A percentile compares a stretch with the other conserved stretches of the same genome.
Evolutionary conservation across 2,888 invertebrate genomes (phyloP).

Genomic region (Lithosia quadra): DNA sequence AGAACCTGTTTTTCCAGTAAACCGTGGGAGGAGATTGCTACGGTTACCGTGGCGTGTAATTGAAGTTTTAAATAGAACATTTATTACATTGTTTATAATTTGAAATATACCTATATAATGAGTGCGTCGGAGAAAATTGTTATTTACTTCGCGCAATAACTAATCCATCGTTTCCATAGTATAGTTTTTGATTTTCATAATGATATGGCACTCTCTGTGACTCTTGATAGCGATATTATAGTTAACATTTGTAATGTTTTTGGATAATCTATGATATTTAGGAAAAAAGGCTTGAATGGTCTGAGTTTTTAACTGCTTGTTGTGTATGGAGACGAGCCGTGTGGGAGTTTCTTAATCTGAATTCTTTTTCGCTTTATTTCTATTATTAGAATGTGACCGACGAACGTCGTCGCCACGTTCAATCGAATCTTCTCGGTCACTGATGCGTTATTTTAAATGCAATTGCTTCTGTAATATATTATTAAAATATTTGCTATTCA

Average conservation of each 20-base stretch:
- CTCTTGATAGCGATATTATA: background rate
- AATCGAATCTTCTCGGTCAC: slow-evolving; percentile 54
- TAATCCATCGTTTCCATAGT: background rate
- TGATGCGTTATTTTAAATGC: slow-evolving; percentile 47
- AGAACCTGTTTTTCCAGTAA: slow-evolving; percentile 34
- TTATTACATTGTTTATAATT: background rate
- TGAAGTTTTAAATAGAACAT: slow-evolving; percentile 19
- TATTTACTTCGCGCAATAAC: background rate
- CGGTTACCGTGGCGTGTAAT: slow-evolving; percentile 16
- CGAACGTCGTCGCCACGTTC: slow-evolving; percentile 34
- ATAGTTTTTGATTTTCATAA: background rate
- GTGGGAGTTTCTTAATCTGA: slow-evolving; percentile 48
- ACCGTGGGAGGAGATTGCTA: slow-evolving; percentile 22
- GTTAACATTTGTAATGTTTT: background rate
- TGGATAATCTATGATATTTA: background rate
- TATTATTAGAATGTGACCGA: slow-evolving; percentile 67
- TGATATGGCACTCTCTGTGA: background rate
- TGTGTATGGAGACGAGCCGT: slow-evolving; percentile 16
- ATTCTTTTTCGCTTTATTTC: slow-evolving; percentile 59
- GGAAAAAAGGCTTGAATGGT: slow-evolving; percentile 10
- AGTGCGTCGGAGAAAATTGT: slow-evolving; percentile 2
- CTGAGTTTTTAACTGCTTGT: slow-evolving; percentile 20
- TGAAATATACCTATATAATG: background rate
- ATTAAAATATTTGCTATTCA: background rate
- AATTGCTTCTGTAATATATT: slow-evolving; percentile 26